Percentiles rank a stretch among this genome's conserved stretches.
phyloP scores from a whole-genome alignment of 2,113 vertebrate genomes.

The Zapornia atra region DNA sequence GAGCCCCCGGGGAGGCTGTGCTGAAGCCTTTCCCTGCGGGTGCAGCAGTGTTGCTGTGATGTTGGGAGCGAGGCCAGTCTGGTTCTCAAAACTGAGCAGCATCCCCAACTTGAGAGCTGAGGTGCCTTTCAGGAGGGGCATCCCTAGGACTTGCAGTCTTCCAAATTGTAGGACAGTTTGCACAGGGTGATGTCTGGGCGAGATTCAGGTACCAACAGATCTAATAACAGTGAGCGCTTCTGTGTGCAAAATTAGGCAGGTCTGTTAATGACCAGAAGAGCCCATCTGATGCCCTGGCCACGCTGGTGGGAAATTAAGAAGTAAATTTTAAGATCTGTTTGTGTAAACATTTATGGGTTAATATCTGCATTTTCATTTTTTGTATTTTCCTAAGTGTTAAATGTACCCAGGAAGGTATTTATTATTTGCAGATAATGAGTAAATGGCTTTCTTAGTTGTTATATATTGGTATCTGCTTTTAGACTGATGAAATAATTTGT shows the following conservation, averaged over 20 bases:
- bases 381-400: slow-evolving; percentile 28
- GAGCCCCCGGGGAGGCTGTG: not conserved
- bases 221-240: fast-evolving
- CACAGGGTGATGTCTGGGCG: not conserved
- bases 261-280: not conserved
- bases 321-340: not conserved
- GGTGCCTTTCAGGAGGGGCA: not conserved
- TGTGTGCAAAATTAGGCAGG: not conserved
- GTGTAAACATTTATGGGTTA: not conserved
- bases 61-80: not conserved
- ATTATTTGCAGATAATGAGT: slow-evolving; percentile 60
- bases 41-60: fast-evolving
- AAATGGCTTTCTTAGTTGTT: slow-evolving; percentile 60
- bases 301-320: not conserved
- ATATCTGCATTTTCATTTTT: not conserved
- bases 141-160: not conserved
- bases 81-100: slow-evolving; percentile 6
- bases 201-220: not conserved
- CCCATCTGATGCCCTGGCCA: not conserved
- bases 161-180: not conserved
- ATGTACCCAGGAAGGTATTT: slow-evolving; percentile 40
- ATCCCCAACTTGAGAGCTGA: not conserved
- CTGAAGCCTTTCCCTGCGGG: not conserved
- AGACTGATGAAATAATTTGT: slow-evolving; percentile 68
- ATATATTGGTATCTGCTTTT: slow-evolving; percentile 45